These are phyloP conservation scores for Rostratula benghalensis DNA, from an alignment of 2,113 vertebrate genomes.

Conservation along the genomic window DNA sequence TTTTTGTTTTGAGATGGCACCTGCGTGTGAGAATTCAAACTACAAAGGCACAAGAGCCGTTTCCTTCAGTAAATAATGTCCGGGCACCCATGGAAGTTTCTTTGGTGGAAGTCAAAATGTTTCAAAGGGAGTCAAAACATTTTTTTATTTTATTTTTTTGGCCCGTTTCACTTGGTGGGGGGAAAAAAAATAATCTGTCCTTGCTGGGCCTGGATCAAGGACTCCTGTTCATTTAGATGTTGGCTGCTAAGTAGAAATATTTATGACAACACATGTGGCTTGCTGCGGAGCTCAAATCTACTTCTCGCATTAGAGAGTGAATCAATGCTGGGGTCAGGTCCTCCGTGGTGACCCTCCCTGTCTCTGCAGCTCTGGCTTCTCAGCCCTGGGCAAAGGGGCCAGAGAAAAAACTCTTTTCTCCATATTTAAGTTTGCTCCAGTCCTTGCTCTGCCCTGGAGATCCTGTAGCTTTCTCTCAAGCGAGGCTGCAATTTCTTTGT, in stretches of 20 bases:
- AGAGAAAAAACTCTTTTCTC: not conserved
- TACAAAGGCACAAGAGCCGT: not conserved
- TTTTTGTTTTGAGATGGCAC: not conserved
- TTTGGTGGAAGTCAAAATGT: not conserved
- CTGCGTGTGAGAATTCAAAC: not conserved
- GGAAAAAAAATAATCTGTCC: fast-evolving
- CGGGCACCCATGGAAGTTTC: not conserved
- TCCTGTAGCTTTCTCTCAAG: not conserved
- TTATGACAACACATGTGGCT: not conserved
- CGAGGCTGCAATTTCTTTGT: not conserved
- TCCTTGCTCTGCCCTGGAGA: not conserved
- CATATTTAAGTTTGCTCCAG: not conserved
- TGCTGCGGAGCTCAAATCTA: not conserved
- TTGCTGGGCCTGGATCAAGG: not conserved
- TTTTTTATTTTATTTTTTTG: not conserved
- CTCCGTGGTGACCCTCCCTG: fast-evolving
- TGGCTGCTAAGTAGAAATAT: not conserved
- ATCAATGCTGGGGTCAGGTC: not conserved
- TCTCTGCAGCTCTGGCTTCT: not conserved
- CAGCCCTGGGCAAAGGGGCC: fast-evolving
- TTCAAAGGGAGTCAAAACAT: slow-evolving; percentile 43
- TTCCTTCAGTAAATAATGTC: not conserved
- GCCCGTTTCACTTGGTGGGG: not conserved
- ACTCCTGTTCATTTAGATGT: not conserved
- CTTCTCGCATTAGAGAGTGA: not conserved